phyloP scores from a whole-genome alignment of 2,113 vertebrate genomes.

The Istiophorus platypterus region DNA sequence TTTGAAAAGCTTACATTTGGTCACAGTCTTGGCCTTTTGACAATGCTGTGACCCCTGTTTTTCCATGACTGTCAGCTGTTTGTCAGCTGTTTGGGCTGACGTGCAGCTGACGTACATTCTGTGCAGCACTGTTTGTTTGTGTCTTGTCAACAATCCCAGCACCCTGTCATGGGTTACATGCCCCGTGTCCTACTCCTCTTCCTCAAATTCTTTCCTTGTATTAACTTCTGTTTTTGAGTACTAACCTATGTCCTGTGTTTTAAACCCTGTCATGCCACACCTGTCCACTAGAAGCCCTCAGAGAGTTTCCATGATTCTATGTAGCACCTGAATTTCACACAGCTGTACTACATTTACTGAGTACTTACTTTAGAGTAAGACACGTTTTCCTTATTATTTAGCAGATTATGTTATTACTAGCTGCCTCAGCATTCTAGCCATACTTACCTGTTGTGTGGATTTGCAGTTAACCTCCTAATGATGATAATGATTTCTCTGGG shows the following conservation, averaged over 20 bases:
- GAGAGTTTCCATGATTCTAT: constrained; percentile 22
- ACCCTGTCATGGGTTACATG: constrained; percentile 10
- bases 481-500: background rate
- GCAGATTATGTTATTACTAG: background rate
- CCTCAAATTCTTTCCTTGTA: background rate
- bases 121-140: constrained; percentile 53
- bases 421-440: background rate
- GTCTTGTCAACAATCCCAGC: constrained; percentile 55
- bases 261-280: constrained; percentile 33
- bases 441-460: background rate
- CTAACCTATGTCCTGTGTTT: background rate
- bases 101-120: constrained; percentile 37
- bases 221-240: background rate
- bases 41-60: constrained; percentile 36
- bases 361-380: background rate
- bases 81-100: constrained; percentile 38
- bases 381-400: background rate
- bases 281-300: constrained; percentile 46
- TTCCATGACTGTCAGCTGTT: constrained; percentile 49
- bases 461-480: background rate
- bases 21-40: constrained; percentile 4
- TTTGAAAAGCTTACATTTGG: background rate
- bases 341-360: background rate
- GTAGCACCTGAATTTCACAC: background rate
- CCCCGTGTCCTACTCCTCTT: background rate